Evolutionary conservation across 2,888 invertebrate species (phyloP), one percentile per base, ranked within the genome.

Genomic region (Aleiodes testaceus): DNA sequence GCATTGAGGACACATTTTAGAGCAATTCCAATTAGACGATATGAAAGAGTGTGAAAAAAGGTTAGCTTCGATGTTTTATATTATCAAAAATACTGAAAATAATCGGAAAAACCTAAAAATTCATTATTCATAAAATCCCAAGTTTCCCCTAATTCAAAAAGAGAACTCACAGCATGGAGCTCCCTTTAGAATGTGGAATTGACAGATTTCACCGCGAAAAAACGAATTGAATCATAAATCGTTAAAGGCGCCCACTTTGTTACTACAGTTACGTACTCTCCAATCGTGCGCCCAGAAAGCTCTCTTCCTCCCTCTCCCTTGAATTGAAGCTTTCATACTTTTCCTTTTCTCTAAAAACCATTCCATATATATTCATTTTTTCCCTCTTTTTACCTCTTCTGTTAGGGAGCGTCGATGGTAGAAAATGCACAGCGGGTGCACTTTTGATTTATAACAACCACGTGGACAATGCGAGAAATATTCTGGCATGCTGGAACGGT

Each of bases 401-500:
- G 42, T 42, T 59, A 59, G 59, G 42, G 36, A 59, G 59, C 59
- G 67, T 72, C 71, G 18, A 67, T 42, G 22, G 30, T 55, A 44
- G 66, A 53, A 64, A 66, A 65, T 49, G 53, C 64, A 42, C 66
- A 55, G 59, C 72, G 71, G 55, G 70, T 70, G 75, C 74, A 74
- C 70, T 75, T 79, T 82, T 84, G 84, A 85, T 85, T 85, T 85
- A 85, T 85, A 78, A 80, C 68, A 64, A 77, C 78, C 77, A 80
- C 82, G 81, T 83, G 84, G 83, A 84, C 84, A 84, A 84, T 84
- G 81, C 81, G 82, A 63, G 83, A 84, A 85, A 84, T 85, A 83
- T 84, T 84, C 80, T 81, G 81, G 82, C 83, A 77, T 78, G 80
- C 75, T 75, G 76, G 78, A 79, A 79, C 79, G 80, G 82, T 84